Percentiles rank a stretch among this genome's conserved stretches.
These are phyloP conservation scores for Heterohyrax brucei DNA, from an alignment of 2,797 vertebrate species.

Conservation along the genomic window DNA sequence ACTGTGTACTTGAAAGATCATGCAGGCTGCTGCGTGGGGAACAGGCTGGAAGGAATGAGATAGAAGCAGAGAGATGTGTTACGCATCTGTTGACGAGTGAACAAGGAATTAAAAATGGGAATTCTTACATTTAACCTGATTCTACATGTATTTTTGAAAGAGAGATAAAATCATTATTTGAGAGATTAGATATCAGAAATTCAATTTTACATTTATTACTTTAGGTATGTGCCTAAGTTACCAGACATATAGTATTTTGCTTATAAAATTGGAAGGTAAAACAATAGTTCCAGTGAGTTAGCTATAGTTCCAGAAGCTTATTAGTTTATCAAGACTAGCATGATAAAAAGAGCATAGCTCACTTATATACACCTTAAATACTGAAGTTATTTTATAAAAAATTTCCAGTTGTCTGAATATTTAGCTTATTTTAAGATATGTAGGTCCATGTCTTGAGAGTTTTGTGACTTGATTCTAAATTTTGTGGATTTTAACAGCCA, in stretches of 20 bases:
- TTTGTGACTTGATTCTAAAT: constrained; percentile 47
- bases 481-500: not conserved
- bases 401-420: not conserved
- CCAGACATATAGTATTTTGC: not conserved
- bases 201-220: not conserved
- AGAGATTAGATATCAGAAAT: not conserved
- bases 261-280: not conserved
- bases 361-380: not conserved
- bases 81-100: not conserved
- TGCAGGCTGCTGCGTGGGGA: not conserved
- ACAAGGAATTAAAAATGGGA: not conserved
- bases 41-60: not conserved
- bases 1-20: constrained; percentile 3
- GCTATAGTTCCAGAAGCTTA: not conserved
- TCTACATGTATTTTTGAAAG: not conserved
- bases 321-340: not conserved
- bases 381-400: not conserved
- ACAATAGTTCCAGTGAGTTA: not conserved
- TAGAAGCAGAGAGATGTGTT: not conserved
- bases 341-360: not conserved
- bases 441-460: not conserved
- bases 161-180: not conserved
- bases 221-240: not conserved
- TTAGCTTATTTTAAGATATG: not conserved
- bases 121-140: not conserved